Evolutionary conservation across 2,113 vertebrate species (phyloP), one percentile per base, ranked within the genome.

Genomic region (Bungarus multicinctus): DNA sequence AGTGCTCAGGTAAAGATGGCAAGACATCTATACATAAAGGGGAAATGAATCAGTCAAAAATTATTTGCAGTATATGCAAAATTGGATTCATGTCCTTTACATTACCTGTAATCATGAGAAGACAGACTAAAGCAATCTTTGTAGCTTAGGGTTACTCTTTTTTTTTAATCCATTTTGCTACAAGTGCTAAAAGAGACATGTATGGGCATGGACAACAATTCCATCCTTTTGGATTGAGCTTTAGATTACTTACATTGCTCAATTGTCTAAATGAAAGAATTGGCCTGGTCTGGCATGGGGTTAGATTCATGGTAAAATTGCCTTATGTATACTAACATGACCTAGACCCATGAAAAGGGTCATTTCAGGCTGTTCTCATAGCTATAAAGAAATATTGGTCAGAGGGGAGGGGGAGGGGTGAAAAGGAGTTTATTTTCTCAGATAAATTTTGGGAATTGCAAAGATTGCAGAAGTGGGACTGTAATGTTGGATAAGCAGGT

Each of bases 1-100:
- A 98, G 98, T 92, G 94, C 96, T 20, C 98, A 99, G 98, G 99
- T 99, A 92, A 88, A 23, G 93, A 18, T 18, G 54, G 2, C 14
- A 47, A 34, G 8, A 30, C 47, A 16, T 9, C 50, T 54, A 20
- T 39, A 23, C 4, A 74, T 27, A 5, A 74, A 25, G 52, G n/a
- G 22, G 18, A 10, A 34, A 52, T 20, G 4, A n/a, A 52, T n/a
- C 39, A 81, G 14, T 14, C 14, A 69, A 47, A 3, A 4, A n/a
- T 52, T 74, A 16, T 81, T 47, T 54, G 39, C 52, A 92, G 18
- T n/a, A 20, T 23, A 18, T 88, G 23, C n/a, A 47, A 39, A 60
- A 12, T 27, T 45, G 8, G 25, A 39, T 12, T 50, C 22, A 3
- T 14, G 5, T 27, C 53, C 34, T 85, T 45, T 91, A 55, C 18